Percentiles rank a stretch among this genome's conserved stretches.
Conservation (phyloP, 2,113 vertebrate species). For the Hemiprocne comata region DNA sequence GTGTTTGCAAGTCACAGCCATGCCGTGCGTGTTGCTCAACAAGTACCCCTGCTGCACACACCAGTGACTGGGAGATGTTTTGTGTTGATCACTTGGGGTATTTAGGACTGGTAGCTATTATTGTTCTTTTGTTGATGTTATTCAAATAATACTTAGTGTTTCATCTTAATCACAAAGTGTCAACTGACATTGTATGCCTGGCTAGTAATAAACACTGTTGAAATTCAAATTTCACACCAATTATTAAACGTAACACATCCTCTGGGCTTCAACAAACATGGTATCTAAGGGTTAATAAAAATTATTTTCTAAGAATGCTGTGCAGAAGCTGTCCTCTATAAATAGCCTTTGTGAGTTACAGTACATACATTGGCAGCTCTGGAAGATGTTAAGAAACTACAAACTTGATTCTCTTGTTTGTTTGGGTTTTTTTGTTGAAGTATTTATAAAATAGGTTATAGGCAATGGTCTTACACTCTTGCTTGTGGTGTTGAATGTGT, state of each 20-base stretch:
- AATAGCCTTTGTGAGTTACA: constrained; percentile 42
- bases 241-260: constrained; percentile 56
- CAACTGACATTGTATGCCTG: not conserved
- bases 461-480: constrained; percentile 11
- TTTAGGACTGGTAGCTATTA: not conserved
- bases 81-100: not conserved
- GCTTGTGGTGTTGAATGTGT: constrained; percentile 4
- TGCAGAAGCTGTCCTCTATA: constrained; percentile 25
- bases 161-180: constrained; percentile 1
- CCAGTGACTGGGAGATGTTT: not conserved
- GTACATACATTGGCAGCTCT: constrained; percentile 51
- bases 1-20: not conserved
- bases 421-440: not conserved
- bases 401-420: constrained; percentile 22
- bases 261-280: constrained; percentile 8
- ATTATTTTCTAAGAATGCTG: not conserved
- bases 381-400: constrained; percentile 26
- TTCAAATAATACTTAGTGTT: constrained; percentile 3
- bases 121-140: constrained; percentile 53
- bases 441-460: constrained; percentile 50
- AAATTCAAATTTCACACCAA: constrained; percentile 52
- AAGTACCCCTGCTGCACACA: not conserved
- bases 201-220: constrained; percentile 39
- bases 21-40: not conserved
- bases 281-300: constrained; percentile 54